These are phyloP conservation scores for Astreopora myriophthalma DNA, from an alignment of 64 coral and sea anemone species.

Conservation along the genomic window DNA sequence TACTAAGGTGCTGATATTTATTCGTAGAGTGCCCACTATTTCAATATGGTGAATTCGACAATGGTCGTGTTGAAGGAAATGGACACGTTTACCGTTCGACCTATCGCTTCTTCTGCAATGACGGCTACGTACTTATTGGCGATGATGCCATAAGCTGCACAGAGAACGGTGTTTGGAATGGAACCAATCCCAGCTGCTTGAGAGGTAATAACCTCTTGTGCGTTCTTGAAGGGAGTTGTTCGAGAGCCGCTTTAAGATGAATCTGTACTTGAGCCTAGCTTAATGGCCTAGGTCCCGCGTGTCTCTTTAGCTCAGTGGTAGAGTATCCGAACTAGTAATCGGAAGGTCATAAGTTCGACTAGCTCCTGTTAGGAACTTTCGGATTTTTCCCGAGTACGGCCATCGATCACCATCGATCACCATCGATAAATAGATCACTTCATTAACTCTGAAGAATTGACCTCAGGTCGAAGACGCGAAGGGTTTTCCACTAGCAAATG, in stretches of 20 bases:
- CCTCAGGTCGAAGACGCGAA: no score
- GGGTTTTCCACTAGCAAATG: no score
- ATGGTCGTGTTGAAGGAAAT: conserved; percentile 6
- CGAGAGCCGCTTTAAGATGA: background rate
- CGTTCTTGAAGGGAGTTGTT: background rate
- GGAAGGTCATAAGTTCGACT: no score
- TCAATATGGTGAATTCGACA: background rate
- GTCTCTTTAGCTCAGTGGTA: no score
- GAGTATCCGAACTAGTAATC: no score
- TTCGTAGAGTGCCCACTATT: background rate
- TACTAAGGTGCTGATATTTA: background rate
- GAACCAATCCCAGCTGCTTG: conserved; percentile 11
- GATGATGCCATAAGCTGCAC: background rate
- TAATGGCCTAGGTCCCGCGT: no score
- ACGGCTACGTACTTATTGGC: background rate
- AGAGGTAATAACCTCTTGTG: background rate
- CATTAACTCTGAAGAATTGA: no score
- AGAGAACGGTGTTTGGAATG: conserved; percentile 39
- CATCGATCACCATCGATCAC: no score
- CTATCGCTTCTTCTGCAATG: conserved; percentile 18
- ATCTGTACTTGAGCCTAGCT: no score
- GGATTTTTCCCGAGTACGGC: no score
- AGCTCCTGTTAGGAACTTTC: no score
- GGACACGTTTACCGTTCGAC: conserved; percentile 20
- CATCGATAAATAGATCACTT: no score